Percentiles rank a stretch among this genome's conserved stretches.
Evolutionary conservation across 1,140 invertebrate genomes (phyloP).

Genomic region (Brachystomella parvula): DNA sequence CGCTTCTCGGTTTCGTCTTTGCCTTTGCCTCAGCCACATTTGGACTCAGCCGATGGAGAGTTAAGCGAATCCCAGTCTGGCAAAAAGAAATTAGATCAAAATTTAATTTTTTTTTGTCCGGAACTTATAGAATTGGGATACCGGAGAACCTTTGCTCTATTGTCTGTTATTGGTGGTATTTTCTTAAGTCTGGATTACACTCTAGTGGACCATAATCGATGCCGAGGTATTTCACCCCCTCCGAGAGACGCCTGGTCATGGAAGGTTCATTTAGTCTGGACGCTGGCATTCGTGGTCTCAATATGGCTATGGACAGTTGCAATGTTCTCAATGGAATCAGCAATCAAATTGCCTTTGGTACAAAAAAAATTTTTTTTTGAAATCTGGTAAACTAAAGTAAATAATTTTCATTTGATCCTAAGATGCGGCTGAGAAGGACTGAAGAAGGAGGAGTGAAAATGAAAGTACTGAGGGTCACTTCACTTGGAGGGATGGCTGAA

Average conservation of each 20-base stretch:
- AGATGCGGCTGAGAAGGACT: not conserved
- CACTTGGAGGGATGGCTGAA: not conserved
- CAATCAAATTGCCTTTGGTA: slow-evolving; percentile 10
- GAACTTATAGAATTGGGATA: slow-evolving; percentile 27
- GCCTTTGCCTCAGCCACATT: slow-evolving; percentile 53
- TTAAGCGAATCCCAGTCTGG: slow-evolving; percentile 41
- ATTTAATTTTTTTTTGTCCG: slow-evolving; percentile 8
- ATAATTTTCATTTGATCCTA: too few relatives aligned
- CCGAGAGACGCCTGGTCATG: slow-evolving; percentile 42
- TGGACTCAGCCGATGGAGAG: slow-evolving; percentile 54
- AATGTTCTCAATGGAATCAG: slow-evolving; percentile 31
- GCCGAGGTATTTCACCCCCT: slow-evolving; percentile 46
- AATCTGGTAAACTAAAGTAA: not conserved
- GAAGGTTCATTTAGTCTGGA: slow-evolving; percentile 51
- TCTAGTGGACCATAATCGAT: slow-evolving; percentile 54
- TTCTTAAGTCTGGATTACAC: slow-evolving; percentile 56
- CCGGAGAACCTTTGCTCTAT: slow-evolving; percentile 25
- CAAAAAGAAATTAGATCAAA: not conserved
- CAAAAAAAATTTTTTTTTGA: not conserved
- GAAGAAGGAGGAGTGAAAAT: not conserved
- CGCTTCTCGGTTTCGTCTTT: slow-evolving; percentile 51
- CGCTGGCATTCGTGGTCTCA: slow-evolving; percentile 48
- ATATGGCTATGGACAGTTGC: slow-evolving; percentile 36
- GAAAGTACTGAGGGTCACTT: not conserved
- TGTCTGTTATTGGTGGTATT: slow-evolving; percentile 38